Evolutionary conservation across 2,797 vertebrate genomes (phyloP).

Genomic region (Bothrops alternatus): DNA sequence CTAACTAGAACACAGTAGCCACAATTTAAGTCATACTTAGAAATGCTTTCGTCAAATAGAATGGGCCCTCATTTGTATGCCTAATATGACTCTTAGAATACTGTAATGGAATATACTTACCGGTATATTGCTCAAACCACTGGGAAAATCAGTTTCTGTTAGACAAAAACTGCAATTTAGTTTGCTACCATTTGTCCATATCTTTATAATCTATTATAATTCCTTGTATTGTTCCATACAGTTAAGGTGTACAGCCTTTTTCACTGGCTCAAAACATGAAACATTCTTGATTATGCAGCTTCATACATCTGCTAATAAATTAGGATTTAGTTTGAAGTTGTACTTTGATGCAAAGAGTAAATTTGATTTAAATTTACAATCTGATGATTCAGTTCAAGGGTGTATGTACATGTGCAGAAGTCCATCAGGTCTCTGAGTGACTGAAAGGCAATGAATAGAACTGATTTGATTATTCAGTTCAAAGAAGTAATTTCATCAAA

Average conservation of each 20-base stretch:
- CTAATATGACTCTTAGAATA: not conserved
- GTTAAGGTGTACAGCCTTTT: constrained; percentile 2
- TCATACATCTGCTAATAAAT: not conserved
- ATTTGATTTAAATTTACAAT: not conserved
- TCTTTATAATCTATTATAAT: not conserved
- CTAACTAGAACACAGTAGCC: not conserved
- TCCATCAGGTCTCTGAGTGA: not conserved
- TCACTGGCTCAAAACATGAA: not conserved
- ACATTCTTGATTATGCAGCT: constrained; percentile 5
- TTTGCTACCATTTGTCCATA: not conserved
- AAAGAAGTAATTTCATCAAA: not conserved
- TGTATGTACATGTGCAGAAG: not conserved
- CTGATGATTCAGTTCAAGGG: not conserved
- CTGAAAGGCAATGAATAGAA: not conserved
- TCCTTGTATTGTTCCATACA: not conserved
- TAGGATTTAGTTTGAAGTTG: not conserved
- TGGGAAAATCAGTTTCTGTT: not conserved
- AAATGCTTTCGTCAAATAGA: constrained; percentile 11
- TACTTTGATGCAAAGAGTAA: not conserved
- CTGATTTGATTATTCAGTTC: not conserved
- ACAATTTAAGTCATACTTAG: not conserved
- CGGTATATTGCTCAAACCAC: not conserved
- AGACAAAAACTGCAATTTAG: not conserved
- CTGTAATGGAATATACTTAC: not conserved
- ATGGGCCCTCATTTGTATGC: not conserved